Conservation (phyloP, 2,888 invertebrate genomes). For the Sclerodermus sp. region DNA sequence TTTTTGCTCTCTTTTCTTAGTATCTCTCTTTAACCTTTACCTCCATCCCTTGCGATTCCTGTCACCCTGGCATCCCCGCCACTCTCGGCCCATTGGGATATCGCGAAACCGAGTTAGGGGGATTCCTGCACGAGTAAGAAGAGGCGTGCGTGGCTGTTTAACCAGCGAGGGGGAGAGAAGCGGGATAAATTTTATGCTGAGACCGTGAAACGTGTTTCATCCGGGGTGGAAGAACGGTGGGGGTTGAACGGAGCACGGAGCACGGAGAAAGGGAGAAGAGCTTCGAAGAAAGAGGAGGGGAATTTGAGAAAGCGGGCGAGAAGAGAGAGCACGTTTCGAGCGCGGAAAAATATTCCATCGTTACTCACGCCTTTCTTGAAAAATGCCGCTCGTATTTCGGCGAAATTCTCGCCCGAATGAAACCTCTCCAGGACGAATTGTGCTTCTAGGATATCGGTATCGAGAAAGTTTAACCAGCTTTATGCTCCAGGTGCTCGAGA, state of each 20-base stretch:
- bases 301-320: conserved; percentile 18
- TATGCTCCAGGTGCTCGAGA: not conserved
- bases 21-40: not conserved
- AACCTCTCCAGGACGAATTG: conserved; percentile 26
- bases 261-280: conserved; percentile 1
- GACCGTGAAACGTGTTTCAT: conserved; percentile 67
- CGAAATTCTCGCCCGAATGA: conserved; percentile 21
- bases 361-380: conserved; percentile 31
- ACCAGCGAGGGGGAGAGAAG: conserved; percentile 43
- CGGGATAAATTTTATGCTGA: conserved; percentile 55
- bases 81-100: conserved; percentile 27
- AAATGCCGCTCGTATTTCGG: conserved; percentile 26
- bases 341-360: conserved; percentile 33
- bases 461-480: not conserved
- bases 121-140: conserved; percentile 36
- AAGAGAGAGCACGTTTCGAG: conserved; percentile 28
- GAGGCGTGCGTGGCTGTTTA: conserved; percentile 51
- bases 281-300: conserved; percentile 8
- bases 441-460: conserved; percentile 18
- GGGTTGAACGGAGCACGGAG: not conserved
- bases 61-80: not conserved
- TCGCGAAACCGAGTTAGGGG: conserved; percentile 29
- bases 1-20: conserved; percentile 15
- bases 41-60: not conserved
- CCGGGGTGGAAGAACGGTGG: conserved; percentile 19